These are phyloP conservation scores for Drosophila trichaetosa DNA, from an alignment of 2,888 invertebrate species.

Conservation along the genomic window DNA sequence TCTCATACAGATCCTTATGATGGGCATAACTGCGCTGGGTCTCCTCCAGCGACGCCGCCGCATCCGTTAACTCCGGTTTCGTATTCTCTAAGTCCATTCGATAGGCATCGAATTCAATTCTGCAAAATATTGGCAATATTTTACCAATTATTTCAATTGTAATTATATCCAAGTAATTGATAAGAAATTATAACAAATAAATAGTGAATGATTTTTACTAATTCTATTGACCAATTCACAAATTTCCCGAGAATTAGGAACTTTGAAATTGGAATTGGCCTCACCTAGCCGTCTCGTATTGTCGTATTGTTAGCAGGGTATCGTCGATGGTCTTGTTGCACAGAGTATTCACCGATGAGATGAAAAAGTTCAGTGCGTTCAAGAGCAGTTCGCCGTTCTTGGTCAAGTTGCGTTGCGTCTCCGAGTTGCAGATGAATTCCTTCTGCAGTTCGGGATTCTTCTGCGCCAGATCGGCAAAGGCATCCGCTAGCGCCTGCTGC, in stretches of 20 bases:
- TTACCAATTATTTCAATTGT: background rate
- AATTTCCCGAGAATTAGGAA: background rate
- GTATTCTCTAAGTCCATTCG: slow-evolving; percentile 96
- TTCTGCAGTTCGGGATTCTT: slow-evolving; percentile 98
- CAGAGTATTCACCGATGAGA: slow-evolving; percentile 96
- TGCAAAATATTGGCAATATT: slow-evolving; percentile 71
- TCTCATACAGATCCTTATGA: slow-evolving; percentile 96
- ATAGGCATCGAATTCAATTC: slow-evolving; percentile 99
- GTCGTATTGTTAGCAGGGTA: slow-evolving; percentile 89
- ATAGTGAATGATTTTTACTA: background rate
- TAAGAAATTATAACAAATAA: background rate
- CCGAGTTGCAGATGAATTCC: slow-evolving; percentile 97
- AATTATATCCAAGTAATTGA: background rate
- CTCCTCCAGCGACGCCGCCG: slow-evolving; percentile 91
- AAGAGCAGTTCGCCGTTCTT: slow-evolving; percentile 97
- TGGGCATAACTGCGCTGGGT: slow-evolving; percentile 92
- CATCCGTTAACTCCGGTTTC: slow-evolving; percentile 86
- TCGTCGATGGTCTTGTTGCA: slow-evolving; percentile 99
- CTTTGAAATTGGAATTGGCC: background rate
- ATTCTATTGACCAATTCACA: background rate
- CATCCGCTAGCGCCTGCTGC: slow-evolving; percentile 95
- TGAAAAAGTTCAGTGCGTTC: slow-evolving; percentile 98
- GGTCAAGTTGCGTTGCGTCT: slow-evolving; percentile 96
- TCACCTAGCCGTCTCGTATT: slow-evolving; percentile 88
- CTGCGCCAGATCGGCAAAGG: slow-evolving; percentile 97